Conservation (phyloP, 2,113 vertebrate species). For the Cygnus atratus region DNA sequence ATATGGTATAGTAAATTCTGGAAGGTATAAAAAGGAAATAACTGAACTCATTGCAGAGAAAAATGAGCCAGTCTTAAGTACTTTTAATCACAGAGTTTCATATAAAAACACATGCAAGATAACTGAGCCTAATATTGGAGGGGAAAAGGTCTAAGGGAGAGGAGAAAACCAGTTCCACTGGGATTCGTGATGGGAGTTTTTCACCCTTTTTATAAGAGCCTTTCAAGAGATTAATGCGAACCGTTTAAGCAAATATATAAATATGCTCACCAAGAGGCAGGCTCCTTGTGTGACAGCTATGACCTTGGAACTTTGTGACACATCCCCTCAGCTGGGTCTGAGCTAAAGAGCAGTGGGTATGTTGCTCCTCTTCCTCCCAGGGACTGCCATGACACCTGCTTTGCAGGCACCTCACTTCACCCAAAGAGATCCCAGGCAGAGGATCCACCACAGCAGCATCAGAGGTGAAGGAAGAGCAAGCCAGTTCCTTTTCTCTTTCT, state of each 20-base stretch:
- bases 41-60: conserved; percentile 65
- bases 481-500: not conserved
- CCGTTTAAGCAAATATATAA: not conserved
- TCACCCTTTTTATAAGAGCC: not conserved
- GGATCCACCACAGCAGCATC: not conserved
- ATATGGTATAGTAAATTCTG: conserved; percentile 70
- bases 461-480: not conserved
- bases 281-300: not conserved
- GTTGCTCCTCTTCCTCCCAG: not conserved
- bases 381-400: not conserved
- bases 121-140: not conserved
- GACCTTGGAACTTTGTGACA: not conserved
- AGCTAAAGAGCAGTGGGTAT: not conserved
- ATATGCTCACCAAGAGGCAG: not conserved
- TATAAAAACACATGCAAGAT: conserved; percentile 46
- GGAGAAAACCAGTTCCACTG: not conserved
- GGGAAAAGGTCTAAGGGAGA: not conserved
- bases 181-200: not conserved
- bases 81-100: conserved; percentile 53
- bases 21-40: conserved; percentile 71
- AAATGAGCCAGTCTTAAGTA: conserved; percentile 57
- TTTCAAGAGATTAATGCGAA: not conserved
- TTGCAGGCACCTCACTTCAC: not conserved
- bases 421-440: not conserved
- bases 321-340: not conserved